A percentile compares a stretch with the other conserved stretches of the same genome.
phyloP scores from a whole-genome alignment of 2,797 vertebrate genomes.

The Potorous gilbertii region DNA sequence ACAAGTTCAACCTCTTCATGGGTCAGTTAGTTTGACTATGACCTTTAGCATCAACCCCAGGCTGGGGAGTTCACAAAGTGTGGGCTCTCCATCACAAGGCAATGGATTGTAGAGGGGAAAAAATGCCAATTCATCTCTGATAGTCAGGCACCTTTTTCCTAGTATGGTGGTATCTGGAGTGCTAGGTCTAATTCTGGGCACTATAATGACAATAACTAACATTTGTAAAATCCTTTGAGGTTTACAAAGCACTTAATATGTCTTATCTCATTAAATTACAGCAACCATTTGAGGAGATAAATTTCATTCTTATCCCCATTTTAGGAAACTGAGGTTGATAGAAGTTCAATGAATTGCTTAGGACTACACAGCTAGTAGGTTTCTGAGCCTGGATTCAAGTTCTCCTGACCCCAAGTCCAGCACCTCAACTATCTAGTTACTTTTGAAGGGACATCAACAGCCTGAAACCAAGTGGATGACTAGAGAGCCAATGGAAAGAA shows the following conservation, averaged over 20 bases:
- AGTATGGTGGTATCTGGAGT: background rate
- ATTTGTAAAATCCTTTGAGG: background rate
- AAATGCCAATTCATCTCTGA: background rate
- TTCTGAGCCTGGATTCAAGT: background rate
- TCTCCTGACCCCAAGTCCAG: background rate
- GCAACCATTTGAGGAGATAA: background rate
- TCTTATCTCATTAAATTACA: background rate
- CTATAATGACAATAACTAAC: background rate
- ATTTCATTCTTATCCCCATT: background rate
- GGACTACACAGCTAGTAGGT: background rate
- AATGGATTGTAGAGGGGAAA: constrained; percentile 12
- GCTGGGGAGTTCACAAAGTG: constrained; percentile 73
- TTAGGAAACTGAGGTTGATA: background rate
- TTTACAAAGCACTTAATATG: background rate
- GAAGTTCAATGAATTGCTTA: background rate
- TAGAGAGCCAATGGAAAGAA: background rate
- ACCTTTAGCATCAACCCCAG: constrained; percentile 67
- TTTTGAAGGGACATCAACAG: background rate
- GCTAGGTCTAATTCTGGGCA: background rate
- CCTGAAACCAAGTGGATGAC: background rate
- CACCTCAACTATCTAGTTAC: background rate
- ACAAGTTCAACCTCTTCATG: constrained; percentile 81
- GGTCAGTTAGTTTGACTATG: constrained; percentile 78
- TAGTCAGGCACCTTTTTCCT: background rate
- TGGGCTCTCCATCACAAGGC: constrained; percentile 72